Percentiles rank a stretch among this genome's conserved stretches.
Conservation (phyloP, 2,797 vertebrate genomes). For the Fratercula arctica region DNA sequence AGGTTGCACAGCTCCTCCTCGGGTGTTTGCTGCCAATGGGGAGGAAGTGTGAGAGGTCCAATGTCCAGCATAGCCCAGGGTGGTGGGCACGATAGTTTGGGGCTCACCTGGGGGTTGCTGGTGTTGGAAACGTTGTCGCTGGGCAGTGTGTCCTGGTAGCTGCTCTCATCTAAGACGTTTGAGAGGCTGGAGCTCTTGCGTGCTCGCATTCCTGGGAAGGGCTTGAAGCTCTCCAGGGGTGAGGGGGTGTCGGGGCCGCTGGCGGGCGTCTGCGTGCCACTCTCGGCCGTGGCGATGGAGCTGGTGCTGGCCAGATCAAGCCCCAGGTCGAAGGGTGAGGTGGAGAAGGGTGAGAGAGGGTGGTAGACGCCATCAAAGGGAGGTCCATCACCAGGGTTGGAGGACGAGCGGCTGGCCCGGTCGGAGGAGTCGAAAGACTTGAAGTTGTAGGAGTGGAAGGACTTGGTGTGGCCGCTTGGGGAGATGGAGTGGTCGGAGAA, state of each 20-base stretch:
- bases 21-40: slow-evolving; percentile 81
- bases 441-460: slow-evolving; percentile 78
- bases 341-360: slow-evolving; percentile 87
- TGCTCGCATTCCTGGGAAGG: slow-evolving; percentile 82
- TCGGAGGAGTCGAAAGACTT: slow-evolving; percentile 88
- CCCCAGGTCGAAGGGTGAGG: slow-evolving; percentile 83
- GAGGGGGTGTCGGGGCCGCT: slow-evolving; percentile 90
- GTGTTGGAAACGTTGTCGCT: slow-evolving; percentile 91
- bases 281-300: slow-evolving; percentile 64
- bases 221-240: slow-evolving; percentile 86
- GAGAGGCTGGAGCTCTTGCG: slow-evolving; percentile 96
- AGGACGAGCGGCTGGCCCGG: slow-evolving; percentile 81
- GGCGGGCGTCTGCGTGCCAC: slow-evolving; percentile 79
- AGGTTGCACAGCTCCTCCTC: slow-evolving; percentile 97
- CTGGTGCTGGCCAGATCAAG: slow-evolving; percentile 81
- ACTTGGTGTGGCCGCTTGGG: slow-evolving; percentile 72
- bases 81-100: fast-evolving
- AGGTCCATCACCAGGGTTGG: slow-evolving; percentile 69
- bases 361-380: slow-evolving; percentile 84
- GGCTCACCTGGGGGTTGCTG: slow-evolving; percentile 93
- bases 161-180: slow-evolving; percentile 92
- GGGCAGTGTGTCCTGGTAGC: slow-evolving; percentile 84
- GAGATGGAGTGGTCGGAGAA: slow-evolving; percentile 85
- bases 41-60: background rate
- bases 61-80: fast-evolving